Conservation (phyloP, 2,113 vertebrate species). For the Diadophis punctatus region DNA sequence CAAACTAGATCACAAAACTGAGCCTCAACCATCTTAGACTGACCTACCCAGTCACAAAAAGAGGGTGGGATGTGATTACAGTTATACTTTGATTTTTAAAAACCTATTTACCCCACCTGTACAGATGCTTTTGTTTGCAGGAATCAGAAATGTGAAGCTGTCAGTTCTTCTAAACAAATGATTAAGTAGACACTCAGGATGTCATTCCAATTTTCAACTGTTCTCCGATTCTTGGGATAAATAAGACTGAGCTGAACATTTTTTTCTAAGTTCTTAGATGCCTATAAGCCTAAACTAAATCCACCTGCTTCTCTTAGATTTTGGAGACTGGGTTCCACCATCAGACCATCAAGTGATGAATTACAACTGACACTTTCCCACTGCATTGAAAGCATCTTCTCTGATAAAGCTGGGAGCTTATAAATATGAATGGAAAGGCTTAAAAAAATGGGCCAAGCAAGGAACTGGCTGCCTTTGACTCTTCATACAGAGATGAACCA, state of each 20-base stretch:
- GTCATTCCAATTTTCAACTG: not conserved
- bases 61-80: not conserved
- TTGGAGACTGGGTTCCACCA: slow-evolving; percentile 32
- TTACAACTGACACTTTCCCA: slow-evolving; percentile 19
- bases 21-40: not conserved
- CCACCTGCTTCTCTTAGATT: not conserved
- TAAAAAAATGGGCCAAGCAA: slow-evolving; percentile 19
- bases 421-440: slow-evolving; percentile 18
- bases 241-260: not conserved
- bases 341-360: slow-evolving; percentile 17
- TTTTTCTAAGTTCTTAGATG: not conserved
- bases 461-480: slow-evolving; percentile 16
- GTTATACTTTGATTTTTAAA: not conserved
- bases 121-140: not conserved
- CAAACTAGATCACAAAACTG: not conserved
- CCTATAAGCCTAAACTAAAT: not conserved
- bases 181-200: not conserved
- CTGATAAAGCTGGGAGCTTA: not conserved
- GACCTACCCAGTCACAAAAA: not conserved
- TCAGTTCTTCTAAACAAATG: not conserved
- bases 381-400: not conserved
- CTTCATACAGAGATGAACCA: slow-evolving; percentile 21
- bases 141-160: not conserved
- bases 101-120: not conserved
- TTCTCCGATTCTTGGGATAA: not conserved